Conservation (phyloP, 2,888 invertebrate genomes). For the Reticulitermes lucifugus region DNA sequence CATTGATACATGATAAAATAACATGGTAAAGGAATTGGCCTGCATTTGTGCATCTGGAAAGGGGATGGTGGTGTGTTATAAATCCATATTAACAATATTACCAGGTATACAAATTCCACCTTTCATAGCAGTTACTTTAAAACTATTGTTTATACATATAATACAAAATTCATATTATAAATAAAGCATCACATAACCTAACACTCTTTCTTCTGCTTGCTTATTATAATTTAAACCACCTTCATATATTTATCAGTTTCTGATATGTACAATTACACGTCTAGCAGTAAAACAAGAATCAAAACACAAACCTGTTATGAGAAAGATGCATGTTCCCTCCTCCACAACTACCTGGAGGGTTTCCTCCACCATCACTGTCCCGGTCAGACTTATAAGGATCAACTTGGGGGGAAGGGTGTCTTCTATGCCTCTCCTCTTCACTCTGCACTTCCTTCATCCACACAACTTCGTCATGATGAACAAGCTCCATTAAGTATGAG, state of each 20-base stretch:
- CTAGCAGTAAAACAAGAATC: not conserved
- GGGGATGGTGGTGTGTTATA: too few species aligned
- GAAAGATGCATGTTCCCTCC: constrained; percentile 59
- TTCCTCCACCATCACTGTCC: constrained; percentile 65
- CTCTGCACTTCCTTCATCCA: constrained; percentile 58
- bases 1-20: too few species aligned
- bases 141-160: not conserved
- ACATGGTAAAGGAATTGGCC: too few species aligned
- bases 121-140: not conserved
- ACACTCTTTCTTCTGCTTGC: not conserved
- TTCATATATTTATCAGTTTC: not conserved
- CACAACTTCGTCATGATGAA: constrained; percentile 58
- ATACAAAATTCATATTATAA: constrained; percentile 29
- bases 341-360: constrained; percentile 68
- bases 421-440: constrained; percentile 56
- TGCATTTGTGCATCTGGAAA: too few species aligned
- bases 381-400: constrained; percentile 27
- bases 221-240: not conserved
- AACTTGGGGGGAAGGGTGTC: constrained; percentile 47
- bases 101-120: too few species aligned
- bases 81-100: too few species aligned
- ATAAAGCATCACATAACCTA: constrained; percentile 3
- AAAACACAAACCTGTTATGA: constrained; percentile 48
- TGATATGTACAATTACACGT: too few species aligned
- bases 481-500: constrained; percentile 58